Conservation (phyloP, 2,113 vertebrate species). For the Sus scrofa region T2T-Sscrofa CM000819.6:89297501-89298000, state of each 20-base stretch:
- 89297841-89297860: neutral
- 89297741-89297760: neutral
- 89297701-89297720: neutral
- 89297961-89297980: neutral
- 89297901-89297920: neutral
- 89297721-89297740: constrained; percentile 43
- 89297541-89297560: neutral
- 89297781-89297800: too few species aligned
- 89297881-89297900: constrained; percentile 25
- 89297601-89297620: constrained; percentile 29
- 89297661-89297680: neutral
- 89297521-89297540: neutral
- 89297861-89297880: constrained; percentile 29
- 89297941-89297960: neutral
- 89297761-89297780: too few species aligned
- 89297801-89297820: too few species aligned
- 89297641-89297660: neutral
- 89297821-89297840: too few species aligned
- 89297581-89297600: neutral
- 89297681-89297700: neutral
- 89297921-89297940: neutral
- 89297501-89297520: too few species aligned
- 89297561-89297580: neutral
- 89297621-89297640: neutral
- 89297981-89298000: neutral